Conservation (phyloP, 1,140 invertebrate species). For the Atta texana region DNA sequence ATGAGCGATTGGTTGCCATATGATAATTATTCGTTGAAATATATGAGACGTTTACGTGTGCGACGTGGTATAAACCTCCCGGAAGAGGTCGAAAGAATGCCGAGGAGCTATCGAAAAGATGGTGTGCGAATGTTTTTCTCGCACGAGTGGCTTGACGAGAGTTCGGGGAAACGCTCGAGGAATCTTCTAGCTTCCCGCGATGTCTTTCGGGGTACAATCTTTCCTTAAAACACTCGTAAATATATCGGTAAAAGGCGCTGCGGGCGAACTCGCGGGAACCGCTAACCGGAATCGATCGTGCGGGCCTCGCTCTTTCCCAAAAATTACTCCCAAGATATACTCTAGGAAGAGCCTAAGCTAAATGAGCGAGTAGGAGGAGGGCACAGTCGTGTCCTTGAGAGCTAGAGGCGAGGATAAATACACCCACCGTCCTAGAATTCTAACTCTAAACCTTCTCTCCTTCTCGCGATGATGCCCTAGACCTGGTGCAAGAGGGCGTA, state of each 20-base stretch:
- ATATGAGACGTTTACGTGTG: constrained; percentile 42
- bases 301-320: constrained; percentile 14
- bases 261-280: constrained; percentile 44
- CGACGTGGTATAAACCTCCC: constrained; percentile 27
- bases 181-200: background rate
- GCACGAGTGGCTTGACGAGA: constrained; percentile 42
- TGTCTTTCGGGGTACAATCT: constrained; percentile 29
- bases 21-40: constrained; percentile 37
- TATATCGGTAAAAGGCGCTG: constrained; percentile 57
- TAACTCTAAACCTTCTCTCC: constrained; percentile 16
- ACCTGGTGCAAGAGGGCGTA: constrained; percentile 57
- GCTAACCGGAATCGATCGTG: constrained; percentile 55
- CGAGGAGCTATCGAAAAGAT: constrained; percentile 7
- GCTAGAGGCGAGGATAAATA: constrained; percentile 72
- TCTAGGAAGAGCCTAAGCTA: constrained; percentile 47
- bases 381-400: constrained; percentile 64
- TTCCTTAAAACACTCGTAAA: constrained; percentile 60
- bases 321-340: constrained; percentile 49
- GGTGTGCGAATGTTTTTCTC: constrained; percentile 48
- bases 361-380: constrained; percentile 27
- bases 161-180: constrained; percentile 41
- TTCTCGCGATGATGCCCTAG: constrained; percentile 38
- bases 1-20: background rate
- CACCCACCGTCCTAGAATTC: constrained; percentile 72
- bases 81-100: constrained; percentile 49